Percentiles rank a stretch among this genome's conserved stretches.
These are phyloP conservation scores for Scaptodrosophila lebanonensis DNA, from an alignment of 1,140 invertebrate genomes.

Conservation along the genomic window DNA sequence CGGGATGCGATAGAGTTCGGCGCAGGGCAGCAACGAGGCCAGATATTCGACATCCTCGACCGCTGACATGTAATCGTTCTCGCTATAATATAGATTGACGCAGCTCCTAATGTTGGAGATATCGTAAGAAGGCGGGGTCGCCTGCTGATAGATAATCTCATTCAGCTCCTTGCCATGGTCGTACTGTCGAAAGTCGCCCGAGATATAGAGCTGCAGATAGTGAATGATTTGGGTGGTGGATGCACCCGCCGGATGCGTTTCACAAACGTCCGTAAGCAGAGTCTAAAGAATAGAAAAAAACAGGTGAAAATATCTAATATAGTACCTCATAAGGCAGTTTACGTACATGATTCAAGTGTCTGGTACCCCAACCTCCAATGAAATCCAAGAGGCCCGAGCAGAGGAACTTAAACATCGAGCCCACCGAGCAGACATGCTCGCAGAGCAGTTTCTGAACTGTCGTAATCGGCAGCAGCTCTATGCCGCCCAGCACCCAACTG, in stretches of 20 bases:
- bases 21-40: slow-evolving; percentile 74
- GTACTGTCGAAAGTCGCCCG: slow-evolving; percentile 75
- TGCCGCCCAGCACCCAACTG: slow-evolving; percentile 59
- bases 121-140: slow-evolving; percentile 79
- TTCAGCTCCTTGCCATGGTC: slow-evolving; percentile 78
- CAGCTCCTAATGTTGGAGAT: slow-evolving; percentile 81
- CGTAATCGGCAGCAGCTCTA: slow-evolving; percentile 63
- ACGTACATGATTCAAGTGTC: slow-evolving; percentile 66
- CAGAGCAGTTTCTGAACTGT: slow-evolving; percentile 58
- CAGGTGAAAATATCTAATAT: neutral
- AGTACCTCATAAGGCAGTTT: neutral
- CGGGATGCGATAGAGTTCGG: slow-evolving; percentile 75
- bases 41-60: slow-evolving; percentile 78
- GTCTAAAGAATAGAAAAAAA: slow-evolving; percentile 29
- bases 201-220: slow-evolving; percentile 77
- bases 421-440: slow-evolving; percentile 56
- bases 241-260: slow-evolving; percentile 77
- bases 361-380: slow-evolving; percentile 67
- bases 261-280: slow-evolving; percentile 58
- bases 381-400: slow-evolving; percentile 62
- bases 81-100: slow-evolving; percentile 82
- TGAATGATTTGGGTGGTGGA: slow-evolving; percentile 79
- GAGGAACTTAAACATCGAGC: slow-evolving; percentile 57
- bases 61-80: slow-evolving; percentile 81
- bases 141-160: slow-evolving; percentile 77